These are phyloP conservation scores for Aphidius colemani DNA, from an alignment of 2,888 invertebrate genomes.

Conservation along the genomic window DNA sequence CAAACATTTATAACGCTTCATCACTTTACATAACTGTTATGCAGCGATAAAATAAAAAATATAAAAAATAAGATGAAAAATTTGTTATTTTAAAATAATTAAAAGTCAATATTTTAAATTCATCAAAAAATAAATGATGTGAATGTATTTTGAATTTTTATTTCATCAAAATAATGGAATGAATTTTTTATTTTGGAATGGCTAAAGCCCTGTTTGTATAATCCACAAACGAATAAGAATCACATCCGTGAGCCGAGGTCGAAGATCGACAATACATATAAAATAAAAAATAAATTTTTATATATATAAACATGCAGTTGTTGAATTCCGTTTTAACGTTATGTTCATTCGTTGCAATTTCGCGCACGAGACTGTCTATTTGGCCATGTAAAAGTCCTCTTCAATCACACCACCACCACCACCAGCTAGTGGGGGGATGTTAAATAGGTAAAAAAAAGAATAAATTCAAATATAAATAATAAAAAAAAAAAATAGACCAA, in stretches of 20 bases:
- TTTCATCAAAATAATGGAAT: too few species aligned
- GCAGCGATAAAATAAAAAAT: neutral
- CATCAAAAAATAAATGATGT: too few species aligned
- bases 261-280: conserved; percentile 12
- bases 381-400: neutral
- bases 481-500: neutral
- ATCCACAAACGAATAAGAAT: neutral
- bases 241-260: conserved; percentile 27
- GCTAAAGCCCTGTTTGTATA: too few species aligned
- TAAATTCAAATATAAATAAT: conserved; percentile 3
- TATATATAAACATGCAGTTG: neutral
- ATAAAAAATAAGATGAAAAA: neutral
- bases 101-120: too few species aligned
- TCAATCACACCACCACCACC: conserved; percentile 1
- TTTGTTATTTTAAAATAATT: too few species aligned
- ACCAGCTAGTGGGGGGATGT: conserved; percentile 5
- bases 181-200: too few species aligned
- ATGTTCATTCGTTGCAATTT: conserved; percentile 11
- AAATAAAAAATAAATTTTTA: neutral
- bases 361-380: conserved; percentile 17
- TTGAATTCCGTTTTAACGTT: neutral
- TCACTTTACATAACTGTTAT: neutral
- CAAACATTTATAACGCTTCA: neutral
- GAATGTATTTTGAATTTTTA: too few species aligned
- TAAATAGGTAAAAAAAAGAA: neutral